Percentiles rank a stretch among this genome's conserved stretches.
phyloP scores from a whole-genome alignment of 2,113 vertebrate species.

The Podilymbus podiceps region DNA sequence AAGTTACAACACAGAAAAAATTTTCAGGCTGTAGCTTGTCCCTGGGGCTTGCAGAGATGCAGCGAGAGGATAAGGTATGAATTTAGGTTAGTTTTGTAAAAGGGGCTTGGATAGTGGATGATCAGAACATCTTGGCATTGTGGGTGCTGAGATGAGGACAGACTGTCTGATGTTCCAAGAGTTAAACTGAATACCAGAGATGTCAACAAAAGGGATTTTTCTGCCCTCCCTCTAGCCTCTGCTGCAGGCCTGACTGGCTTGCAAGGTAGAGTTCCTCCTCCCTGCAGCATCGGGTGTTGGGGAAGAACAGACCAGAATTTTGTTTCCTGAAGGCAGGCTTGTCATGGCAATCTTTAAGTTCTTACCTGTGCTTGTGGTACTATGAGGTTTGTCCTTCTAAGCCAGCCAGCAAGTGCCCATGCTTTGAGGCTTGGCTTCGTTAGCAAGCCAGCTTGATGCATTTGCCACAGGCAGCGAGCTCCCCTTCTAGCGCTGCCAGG shows the following conservation, averaged over 20 bases:
- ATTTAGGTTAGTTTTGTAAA: neutral
- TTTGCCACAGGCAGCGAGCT: neutral
- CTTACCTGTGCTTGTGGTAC: neutral
- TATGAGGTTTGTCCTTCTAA: neutral
- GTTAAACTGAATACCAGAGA: neutral
- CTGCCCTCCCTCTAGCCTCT: neutral
- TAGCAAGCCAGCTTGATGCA: neutral
- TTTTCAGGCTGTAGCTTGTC: neutral
- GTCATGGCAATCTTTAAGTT: neutral
- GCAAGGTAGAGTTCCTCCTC: neutral
- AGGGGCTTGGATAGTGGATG: neutral
- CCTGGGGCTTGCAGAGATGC: neutral
- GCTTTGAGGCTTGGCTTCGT: neutral
- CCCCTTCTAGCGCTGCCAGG: neutral
- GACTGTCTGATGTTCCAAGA: neutral
- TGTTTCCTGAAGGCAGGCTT: neutral
- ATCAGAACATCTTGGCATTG: neutral
- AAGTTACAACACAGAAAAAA: neutral
- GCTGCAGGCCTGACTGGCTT: neutral
- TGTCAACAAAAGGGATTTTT: neutral
- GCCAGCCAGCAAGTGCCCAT: neutral
- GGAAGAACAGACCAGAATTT: neutral
- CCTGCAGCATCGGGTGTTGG: neutral
- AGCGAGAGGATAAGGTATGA: neutral
- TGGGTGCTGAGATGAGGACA: neutral